A percentile compares a stretch with the other conserved stretches of the same genome.
Evolutionary conservation across 2,797 vertebrate genomes (phyloP).

Genomic region (Microctenopoma stevenorrisi): DNA sequence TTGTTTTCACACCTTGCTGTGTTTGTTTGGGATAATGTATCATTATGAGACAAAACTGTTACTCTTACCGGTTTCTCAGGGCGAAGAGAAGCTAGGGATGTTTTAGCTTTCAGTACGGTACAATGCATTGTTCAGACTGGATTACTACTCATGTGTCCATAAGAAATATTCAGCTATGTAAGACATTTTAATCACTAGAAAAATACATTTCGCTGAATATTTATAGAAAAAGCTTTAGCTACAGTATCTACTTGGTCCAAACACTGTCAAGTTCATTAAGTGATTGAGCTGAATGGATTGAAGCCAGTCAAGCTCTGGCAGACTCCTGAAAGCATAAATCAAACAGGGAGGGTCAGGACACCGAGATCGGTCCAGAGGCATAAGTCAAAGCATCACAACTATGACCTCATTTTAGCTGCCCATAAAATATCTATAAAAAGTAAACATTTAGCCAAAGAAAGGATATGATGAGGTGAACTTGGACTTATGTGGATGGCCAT

Average conservation of each 20-base stretch:
- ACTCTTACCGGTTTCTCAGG: conserved; percentile 84
- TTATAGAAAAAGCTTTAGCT: conserved; percentile 38
- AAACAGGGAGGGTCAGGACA: conserved; percentile 65
- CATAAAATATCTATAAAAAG: conserved; percentile 71
- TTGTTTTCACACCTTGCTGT: conserved; percentile 87
- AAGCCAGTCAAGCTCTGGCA: conserved; percentile 69
- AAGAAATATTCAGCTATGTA: conserved; percentile 18
- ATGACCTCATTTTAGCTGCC: conserved; percentile 73
- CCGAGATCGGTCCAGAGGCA: conserved; percentile 50
- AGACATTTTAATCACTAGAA: conserved; percentile 31
- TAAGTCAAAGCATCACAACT: conserved; percentile 59
- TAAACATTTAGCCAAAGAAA: conserved; percentile 73
- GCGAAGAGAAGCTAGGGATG: conserved; percentile 67
- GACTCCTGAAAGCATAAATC: conserved; percentile 70
- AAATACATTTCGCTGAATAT: conserved; percentile 23
- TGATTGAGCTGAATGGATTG: conserved; percentile 72
- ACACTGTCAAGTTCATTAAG: conserved; percentile 83
- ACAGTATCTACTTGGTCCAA: conserved; percentile 46
- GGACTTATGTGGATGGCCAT: conserved; percentile 50
- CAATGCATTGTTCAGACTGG: conserved; percentile 33
- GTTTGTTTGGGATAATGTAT: conserved; percentile 85
- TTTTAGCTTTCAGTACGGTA: conserved; percentile 48
- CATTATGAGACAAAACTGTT: conserved; percentile 84
- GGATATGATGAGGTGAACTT: conserved; percentile 64
- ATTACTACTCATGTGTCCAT: conserved; percentile 37